These are phyloP conservation scores for Aurelia sp. DNA, from an alignment of 30 jellyfish, hydroid and myxozoan genomes.

Conservation along the genomic window DNA sequence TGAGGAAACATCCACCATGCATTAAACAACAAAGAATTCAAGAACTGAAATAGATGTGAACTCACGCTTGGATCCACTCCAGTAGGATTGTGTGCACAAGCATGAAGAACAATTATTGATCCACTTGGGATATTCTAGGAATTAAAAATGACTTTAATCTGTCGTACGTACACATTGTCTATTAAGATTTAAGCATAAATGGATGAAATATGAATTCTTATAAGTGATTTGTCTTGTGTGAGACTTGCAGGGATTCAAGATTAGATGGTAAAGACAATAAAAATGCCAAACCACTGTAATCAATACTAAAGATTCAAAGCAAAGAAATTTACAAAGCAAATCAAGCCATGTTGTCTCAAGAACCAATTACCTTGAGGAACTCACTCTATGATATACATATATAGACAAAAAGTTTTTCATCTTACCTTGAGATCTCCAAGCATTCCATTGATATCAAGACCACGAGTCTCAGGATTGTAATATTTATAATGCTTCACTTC, in stretches of 20 bases:
- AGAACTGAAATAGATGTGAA: background rate
- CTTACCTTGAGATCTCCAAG: slow-evolving; percentile 86
- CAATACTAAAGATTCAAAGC: background rate
- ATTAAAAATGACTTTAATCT: background rate
- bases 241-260: too few relatives aligned
- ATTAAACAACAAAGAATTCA: too few relatives aligned
- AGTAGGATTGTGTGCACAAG: slow-evolving; percentile 99
- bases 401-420: background rate
- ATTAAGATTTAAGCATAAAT: background rate
- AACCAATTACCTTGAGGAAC: background rate
- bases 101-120: slow-evolving; percentile 88
- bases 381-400: background rate
- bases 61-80: slow-evolving; percentile 99
- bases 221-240: background rate
- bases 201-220: background rate
- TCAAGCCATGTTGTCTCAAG: background rate
- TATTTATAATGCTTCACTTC: slow-evolving; percentile 80
- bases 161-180: too few relatives aligned
- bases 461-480: slow-evolving; percentile 84
- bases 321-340: background rate
- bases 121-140: slow-evolving; percentile 78
- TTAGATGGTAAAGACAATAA: too few relatives aligned
- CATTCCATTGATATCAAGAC: slow-evolving; percentile 88
- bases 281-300: too few relatives aligned
- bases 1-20: too few relatives aligned